A percentile compares a stretch with the other conserved stretches of the same genome.
Evolutionary conservation across 2,113 vertebrate species (phyloP).

Genomic region (Leptodactylus fuscus): DNA sequence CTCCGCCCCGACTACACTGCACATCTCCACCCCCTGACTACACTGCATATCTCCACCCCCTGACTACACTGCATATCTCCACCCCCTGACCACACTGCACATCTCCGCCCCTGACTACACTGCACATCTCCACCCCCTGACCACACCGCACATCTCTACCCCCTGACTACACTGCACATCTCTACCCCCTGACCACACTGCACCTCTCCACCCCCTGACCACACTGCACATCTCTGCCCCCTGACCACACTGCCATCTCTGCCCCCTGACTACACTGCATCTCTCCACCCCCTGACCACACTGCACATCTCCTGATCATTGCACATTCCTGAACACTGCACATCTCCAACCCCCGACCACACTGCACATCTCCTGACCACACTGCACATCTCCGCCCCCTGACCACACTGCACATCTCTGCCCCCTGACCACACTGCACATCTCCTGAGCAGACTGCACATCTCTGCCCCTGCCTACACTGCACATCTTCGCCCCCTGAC

Average conservation of each 20-base stretch:
- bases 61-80: background rate
- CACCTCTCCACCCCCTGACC: background rate
- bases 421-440: too few relatives aligned
- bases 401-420: background rate
- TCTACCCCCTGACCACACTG: background rate
- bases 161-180: background rate
- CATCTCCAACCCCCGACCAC: background rate
- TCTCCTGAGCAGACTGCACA: too few relatives aligned
- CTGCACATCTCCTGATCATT: background rate
- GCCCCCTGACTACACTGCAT: background rate
- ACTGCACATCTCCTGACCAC: background rate
- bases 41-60: too few relatives aligned
- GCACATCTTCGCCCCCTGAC: too few relatives aligned
- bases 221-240: background rate
- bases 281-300: background rate
- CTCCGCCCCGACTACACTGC: too few relatives aligned
- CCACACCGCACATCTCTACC: background rate
- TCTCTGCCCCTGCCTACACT: too few relatives aligned
- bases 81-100: too few relatives aligned
- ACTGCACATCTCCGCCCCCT: background rate
- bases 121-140: background rate
- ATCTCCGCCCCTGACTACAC: too few relatives aligned
- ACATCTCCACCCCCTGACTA: too few relatives aligned
- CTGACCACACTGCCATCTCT: background rate
- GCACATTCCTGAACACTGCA: background rate